Conservation (phyloP, 2,797 vertebrate genomes). For the Gephyroberyx darwinii region DNA sequence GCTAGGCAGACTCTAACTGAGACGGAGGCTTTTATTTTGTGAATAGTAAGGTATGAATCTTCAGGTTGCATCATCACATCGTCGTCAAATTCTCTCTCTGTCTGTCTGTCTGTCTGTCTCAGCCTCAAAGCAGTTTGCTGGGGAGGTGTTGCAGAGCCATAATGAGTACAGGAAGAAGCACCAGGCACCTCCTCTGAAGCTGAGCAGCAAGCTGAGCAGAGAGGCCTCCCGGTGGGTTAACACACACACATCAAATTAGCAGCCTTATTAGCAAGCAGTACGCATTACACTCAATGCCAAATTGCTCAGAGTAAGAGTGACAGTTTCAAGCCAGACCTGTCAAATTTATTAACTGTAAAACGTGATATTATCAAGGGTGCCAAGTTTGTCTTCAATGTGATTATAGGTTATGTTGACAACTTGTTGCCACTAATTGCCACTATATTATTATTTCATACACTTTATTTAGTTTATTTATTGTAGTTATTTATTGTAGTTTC, state of each 20-base stretch:
- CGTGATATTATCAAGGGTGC: background rate
- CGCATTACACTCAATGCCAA: constrained; percentile 43
- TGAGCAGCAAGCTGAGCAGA: constrained; percentile 89
- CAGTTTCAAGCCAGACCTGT: constrained; percentile 35
- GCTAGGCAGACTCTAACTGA: constrained; percentile 23
- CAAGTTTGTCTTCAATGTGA: constrained; percentile 11
- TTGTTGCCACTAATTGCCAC: constrained; percentile 26
- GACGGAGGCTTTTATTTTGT: background rate
- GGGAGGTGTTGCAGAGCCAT: constrained; percentile 89
- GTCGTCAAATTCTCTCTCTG: constrained; percentile 10
- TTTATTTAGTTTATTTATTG: constrained; percentile 5
- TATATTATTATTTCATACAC: constrained; percentile 22
- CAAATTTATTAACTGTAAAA: constrained; percentile 30
- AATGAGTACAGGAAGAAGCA: constrained; percentile 94
- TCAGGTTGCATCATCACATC: constrained; percentile 37
- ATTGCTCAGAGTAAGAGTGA: constrained; percentile 29
- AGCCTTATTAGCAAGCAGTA: constrained; percentile 45
- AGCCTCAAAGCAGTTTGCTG: constrained; percentile 93
- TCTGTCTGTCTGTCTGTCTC: constrained; percentile 31
- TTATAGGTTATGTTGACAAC: constrained; percentile 27
- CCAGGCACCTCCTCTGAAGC: constrained; percentile 89
- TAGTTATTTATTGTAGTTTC: background rate
- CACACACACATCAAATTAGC: constrained; percentile 53
- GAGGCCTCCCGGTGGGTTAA: constrained; percentile 90
- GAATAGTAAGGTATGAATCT: constrained; percentile 14